Evolutionary conservation across 2,797 vertebrate species (phyloP), one percentile per base, ranked within the genome.

Genomic region (Telmatherina bonti): DNA sequence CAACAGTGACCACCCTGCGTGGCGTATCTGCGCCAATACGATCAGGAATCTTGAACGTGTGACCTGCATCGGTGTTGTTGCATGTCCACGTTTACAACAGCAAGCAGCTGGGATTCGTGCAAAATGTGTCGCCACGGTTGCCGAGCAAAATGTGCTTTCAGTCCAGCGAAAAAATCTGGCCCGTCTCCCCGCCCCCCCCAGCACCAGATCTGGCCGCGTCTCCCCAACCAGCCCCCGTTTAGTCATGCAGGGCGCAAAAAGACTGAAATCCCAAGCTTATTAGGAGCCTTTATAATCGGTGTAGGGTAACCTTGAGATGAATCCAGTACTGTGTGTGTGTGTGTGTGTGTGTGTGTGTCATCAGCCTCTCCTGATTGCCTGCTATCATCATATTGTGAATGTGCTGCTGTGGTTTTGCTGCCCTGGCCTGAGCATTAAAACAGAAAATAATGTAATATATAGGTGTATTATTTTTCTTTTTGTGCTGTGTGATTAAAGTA

Each of bases 1-100:
- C 85, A 91, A 87, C 89, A 91, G 87, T 79, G 78, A 68, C 70
- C 81, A 73, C 76, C 85, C 75, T 82, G 49, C 43, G 5, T 62
- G 22, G 78, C 59, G 27, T 11, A 45, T 67, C 73, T 30, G 35
- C 71, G 71, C 74, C 2, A 60, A 1, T 30, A 7, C 20, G 9
- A 7, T 63, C 22, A 0, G 10, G 16, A 22, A 18, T 53, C 36
- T 16, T 22, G 22, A 7, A 27, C 7, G 29, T 6, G 29, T 6
- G 3, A 4, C 5, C 31, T 1, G 5, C 18, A 3, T 45, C 15
- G 3, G 11, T 11, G 29, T 0, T 0, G 33, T 5, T n/a, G 35
- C 68, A 1, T 3, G 6, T 13, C 5, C 20, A 45, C 10, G 0
- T 3, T 15, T 35, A 27, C n/a, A 10, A 33, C 18, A 31, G 5